These are phyloP conservation scores for Forbesichthys papilliferus DNA, from an alignment of 2,113 vertebrate species.

Conservation along the genomic window DNA sequence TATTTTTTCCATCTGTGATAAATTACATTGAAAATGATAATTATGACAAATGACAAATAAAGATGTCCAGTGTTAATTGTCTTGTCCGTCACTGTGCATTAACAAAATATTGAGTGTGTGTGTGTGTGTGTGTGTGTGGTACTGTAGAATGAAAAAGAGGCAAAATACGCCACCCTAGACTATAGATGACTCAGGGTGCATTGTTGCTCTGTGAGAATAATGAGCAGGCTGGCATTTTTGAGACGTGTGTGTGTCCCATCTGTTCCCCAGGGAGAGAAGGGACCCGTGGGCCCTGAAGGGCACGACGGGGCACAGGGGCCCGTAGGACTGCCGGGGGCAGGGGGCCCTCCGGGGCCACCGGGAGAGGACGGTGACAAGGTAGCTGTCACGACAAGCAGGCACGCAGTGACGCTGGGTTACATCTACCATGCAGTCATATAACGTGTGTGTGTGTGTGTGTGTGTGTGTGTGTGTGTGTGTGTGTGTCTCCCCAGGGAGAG, in stretches of 20 bases:
- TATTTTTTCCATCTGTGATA: too few relatives aligned
- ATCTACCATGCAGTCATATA: neutral
- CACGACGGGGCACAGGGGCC: constrained; percentile 83
- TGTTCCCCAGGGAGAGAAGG: constrained; percentile 85
- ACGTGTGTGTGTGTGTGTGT: constrained; percentile 15
- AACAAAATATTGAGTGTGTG: too few relatives aligned
- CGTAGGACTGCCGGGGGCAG: constrained; percentile 77
- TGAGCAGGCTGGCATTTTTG: constrained; percentile 22
- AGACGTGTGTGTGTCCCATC: constrained; percentile 28
- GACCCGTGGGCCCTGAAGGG: constrained; percentile 79
- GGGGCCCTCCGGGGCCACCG: constrained; percentile 78
- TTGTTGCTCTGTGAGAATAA: constrained; percentile 28
- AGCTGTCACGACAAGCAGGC: neutral
- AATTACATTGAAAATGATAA: too few relatives aligned
- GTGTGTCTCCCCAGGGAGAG: constrained; percentile 79
- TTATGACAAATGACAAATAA: too few relatives aligned
- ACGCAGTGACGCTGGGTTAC: neutral
- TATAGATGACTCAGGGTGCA: constrained; percentile 37
- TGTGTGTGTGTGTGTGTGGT: neutral
- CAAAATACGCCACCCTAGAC: constrained; percentile 1
- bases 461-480: constrained; percentile 19
- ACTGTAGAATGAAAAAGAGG: neutral
- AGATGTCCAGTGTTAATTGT: too few relatives aligned
- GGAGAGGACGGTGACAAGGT: constrained; percentile 95
- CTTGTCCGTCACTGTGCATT: too few relatives aligned